phyloP scores from a whole-genome alignment of 2,113 vertebrate species.

The Tursiops truncatus region DNA sequence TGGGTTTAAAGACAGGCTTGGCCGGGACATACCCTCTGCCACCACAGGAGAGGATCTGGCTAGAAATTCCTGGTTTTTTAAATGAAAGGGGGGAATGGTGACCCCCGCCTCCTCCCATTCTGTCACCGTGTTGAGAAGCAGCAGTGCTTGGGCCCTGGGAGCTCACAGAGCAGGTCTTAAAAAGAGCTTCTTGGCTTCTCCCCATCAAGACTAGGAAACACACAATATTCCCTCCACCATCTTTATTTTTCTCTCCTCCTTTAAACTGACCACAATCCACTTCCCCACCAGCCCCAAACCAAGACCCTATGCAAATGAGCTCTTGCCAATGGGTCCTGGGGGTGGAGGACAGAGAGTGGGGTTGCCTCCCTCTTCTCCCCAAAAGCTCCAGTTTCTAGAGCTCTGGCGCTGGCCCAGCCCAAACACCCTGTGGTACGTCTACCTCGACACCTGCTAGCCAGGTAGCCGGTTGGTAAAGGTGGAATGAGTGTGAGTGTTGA shows the following conservation, averaged over 20 bases:
- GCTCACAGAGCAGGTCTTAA: not conserved
- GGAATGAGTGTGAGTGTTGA: not conserved
- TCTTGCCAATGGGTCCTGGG: not conserved
- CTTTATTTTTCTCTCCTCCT: not conserved
- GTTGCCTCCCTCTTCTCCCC: not conserved
- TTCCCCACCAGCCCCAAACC: not conserved
- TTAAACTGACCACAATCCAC: not conserved
- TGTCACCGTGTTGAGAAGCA: not conserved
- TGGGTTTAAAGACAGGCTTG: not conserved
- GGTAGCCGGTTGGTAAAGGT: not conserved
- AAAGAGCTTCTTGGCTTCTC: not conserved
- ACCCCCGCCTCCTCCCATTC: rapidly evolving
- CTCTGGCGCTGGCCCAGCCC: not conserved
- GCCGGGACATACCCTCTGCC: not conserved
- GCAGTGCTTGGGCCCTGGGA: not conserved
- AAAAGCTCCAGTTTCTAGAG: not conserved
- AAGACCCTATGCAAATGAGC: not conserved
- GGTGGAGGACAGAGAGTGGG: rapidly evolving
- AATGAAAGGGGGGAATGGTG: not conserved
- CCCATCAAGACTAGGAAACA: not conserved
- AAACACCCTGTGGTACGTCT: not conserved
- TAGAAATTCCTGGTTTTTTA: not conserved
- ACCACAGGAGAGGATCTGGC: not conserved
- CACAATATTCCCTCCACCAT: not conserved
- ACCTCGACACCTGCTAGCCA: not conserved